Percentiles rank a stretch among this genome's conserved stretches.
Conservation (phyloP, 2,888 invertebrate genomes). For the Gortyna flavago region DNA sequence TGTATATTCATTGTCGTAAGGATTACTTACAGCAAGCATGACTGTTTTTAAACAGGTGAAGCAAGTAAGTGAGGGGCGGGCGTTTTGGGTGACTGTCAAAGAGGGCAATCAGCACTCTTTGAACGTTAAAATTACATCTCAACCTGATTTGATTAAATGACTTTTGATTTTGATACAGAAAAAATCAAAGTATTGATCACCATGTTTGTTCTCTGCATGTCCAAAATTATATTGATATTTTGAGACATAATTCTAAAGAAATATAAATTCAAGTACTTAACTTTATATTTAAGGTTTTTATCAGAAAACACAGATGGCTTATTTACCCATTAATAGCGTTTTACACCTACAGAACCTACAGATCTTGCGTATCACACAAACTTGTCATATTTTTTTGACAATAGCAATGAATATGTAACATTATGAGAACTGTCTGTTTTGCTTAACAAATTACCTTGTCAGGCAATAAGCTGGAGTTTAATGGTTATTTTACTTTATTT, state of each 20-base stretch:
- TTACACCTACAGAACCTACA: background rate
- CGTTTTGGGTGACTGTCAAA: background rate
- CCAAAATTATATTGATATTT: background rate
- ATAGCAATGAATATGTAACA: slow-evolving; percentile 45
- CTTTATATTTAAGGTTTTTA: background rate
- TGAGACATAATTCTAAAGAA: background rate
- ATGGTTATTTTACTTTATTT: slow-evolving; percentile 25
- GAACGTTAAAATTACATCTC: background rate
- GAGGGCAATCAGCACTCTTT: too few species aligned
- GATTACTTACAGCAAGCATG: background rate
- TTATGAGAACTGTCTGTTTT: slow-evolving; percentile 34
- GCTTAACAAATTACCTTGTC: slow-evolving; percentile 38
- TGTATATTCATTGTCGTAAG: background rate
- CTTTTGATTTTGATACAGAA: background rate
- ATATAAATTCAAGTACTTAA: background rate
- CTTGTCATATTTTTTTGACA: slow-evolving; percentile 1
- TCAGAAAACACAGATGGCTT: background rate
- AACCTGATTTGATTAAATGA: background rate
- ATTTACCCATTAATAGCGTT: background rate
- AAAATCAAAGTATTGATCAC: background rate
- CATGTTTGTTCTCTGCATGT: background rate
- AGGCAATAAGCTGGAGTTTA: slow-evolving; percentile 15
- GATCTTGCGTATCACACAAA: background rate
- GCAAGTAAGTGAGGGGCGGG: background rate
- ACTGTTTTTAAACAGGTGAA: background rate